Evolutionary conservation across 2,888 invertebrate species (phyloP).

Genomic region (Argyresthia albistria): DNA sequence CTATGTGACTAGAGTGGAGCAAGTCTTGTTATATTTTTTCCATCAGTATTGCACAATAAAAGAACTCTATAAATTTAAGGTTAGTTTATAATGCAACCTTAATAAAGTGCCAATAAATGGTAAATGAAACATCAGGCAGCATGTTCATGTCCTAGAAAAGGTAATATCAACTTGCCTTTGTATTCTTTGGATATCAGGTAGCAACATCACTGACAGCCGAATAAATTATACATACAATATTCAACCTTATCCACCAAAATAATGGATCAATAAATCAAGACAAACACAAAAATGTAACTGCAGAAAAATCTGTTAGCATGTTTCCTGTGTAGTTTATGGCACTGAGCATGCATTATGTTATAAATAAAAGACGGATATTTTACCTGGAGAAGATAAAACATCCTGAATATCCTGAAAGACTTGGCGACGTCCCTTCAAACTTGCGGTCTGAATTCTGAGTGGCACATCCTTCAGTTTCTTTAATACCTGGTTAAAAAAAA

Average conservation of each 20-base stretch:
- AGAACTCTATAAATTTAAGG: no score
- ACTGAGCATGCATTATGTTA: neutral
- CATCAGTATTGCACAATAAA: neutral
- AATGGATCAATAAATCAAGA: neutral
- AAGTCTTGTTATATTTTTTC: no score
- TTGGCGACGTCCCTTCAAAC: constrained; percentile 78
- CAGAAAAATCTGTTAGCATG: neutral
- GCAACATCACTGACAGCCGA: no score
- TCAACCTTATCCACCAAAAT: neutral
- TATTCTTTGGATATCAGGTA: no score
- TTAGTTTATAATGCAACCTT: neutral
- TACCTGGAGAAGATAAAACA: constrained; percentile 83
- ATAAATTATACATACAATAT: no score
- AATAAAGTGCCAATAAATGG: no score
- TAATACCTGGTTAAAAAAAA: constrained; percentile 63
- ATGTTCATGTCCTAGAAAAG: no score
- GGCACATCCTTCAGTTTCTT: constrained; percentile 82
- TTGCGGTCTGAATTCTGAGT: constrained; percentile 80
- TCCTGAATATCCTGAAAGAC: constrained; percentile 78
- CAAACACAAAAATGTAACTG: neutral
- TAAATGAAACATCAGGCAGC: no score
- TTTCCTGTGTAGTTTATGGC: neutral
- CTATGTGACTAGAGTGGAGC: no score
- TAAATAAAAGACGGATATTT: constrained; percentile 9
- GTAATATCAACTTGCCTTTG: no score